Base-by-base conservation (phyloP, 2,888 invertebrate genomes). In the Dusona sp. region DNA sequence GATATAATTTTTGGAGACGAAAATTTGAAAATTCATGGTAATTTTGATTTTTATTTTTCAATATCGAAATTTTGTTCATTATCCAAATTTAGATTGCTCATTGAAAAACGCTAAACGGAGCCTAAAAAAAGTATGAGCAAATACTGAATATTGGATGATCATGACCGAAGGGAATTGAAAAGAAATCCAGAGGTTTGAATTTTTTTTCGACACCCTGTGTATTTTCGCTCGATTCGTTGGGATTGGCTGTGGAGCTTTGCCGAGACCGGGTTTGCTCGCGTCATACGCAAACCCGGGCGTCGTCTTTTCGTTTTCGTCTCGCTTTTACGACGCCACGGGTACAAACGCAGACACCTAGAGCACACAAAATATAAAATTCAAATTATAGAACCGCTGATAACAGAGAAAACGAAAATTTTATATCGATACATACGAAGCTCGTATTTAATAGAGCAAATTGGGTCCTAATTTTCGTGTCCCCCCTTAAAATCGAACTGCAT, bases 261-360 rank as follows among this genome's bases (percentile, higher is more conserved):
- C 87, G 83, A 38, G 88, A 91, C 89, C 90, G 90, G 61, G 61
- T 61, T 91, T 85, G 89, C 84, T 90, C 92, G 91, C 92, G 92
- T 92, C 91, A 92, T 87, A 89, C 84, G 70, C 80, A 77, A 70
- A 80, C 75, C 70, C 79, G 79, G 84, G 83, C 83, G 83, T 80
- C 79, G 67, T 75, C 68, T 57, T 85, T 73, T 75, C 84, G 79
- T 83, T 82, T 88, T 83, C 75, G 54, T 89, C 88, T 87, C 80
- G 70, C 75, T 88, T 79, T 73, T 83, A 67, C 82, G 57, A 45
- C 72, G 72, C 25, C 70, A 70, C 48, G 25, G 16, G 42, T 13
- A 45, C 45, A 72, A 19, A 29, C 72, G 19, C 74, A 74, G 38
- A 13, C 36, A 51, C 38, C 19, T 36, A 51, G 16, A 29, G 33